These are phyloP conservation scores for Passer montanus DNA, from an alignment of 2,113 vertebrate species.

Conservation along the genomic window DNA sequence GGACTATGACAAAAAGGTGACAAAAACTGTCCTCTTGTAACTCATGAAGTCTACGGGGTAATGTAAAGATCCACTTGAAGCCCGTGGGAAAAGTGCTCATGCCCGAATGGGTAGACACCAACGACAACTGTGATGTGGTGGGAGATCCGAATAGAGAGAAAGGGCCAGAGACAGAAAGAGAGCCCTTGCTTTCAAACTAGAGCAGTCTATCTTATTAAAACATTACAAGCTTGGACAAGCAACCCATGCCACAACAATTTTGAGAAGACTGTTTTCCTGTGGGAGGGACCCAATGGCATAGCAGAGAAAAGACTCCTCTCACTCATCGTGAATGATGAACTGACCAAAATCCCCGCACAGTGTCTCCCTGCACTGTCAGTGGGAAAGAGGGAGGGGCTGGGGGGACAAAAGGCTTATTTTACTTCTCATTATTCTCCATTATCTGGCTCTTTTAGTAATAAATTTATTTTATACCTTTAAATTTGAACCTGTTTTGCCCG, in stretches of 20 bases:
- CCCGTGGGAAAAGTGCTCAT: too few relatives aligned
- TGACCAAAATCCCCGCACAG: not conserved
- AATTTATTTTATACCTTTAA: not conserved
- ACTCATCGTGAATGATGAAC: accelerated
- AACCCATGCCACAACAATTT: not conserved
- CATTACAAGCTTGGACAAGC: not conserved
- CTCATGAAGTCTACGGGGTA: not conserved
- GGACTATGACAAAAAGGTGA: not conserved
- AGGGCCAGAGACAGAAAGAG: not conserved
- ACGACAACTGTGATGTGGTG: too few relatives aligned
- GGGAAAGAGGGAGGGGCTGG: not conserved
- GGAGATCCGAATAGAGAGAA: accelerated
- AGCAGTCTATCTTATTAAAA: not conserved
- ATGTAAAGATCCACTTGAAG: not conserved
- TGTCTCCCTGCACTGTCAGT: not conserved
- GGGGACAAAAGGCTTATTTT: not conserved
- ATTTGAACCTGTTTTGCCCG: not conserved
- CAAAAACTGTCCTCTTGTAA: not conserved
- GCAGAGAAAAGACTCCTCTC: not conserved
- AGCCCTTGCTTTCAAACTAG: not conserved
- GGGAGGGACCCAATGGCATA: not conserved
- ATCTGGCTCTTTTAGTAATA: not conserved
- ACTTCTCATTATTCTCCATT: not conserved
- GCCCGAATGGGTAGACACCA: too few relatives aligned
- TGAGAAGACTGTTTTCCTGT: not conserved